phyloP scores from a whole-genome alignment of 1,140 invertebrate genomes.

The Cydia splendana region DNA sequence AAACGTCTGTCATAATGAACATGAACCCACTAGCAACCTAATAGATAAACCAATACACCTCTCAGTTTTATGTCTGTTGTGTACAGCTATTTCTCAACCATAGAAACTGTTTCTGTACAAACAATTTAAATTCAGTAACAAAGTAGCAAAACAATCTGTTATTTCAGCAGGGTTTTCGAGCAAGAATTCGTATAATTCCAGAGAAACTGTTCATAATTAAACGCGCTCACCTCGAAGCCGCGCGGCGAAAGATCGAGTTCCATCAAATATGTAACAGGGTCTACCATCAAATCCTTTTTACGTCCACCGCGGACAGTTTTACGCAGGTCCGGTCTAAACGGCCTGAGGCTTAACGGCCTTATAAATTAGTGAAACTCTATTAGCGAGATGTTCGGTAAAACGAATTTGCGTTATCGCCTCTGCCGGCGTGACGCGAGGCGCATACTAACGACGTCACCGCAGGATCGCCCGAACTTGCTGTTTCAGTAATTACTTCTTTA shows the following conservation, averaged over 20 bases:
- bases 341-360: conserved; percentile 70
- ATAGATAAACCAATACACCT: background rate
- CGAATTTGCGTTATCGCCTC: conserved; percentile 79
- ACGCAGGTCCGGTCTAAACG: conserved; percentile 58
- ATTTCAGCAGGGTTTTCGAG: conserved; percentile 39
- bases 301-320: conserved; percentile 71
- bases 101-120: conserved; percentile 17
- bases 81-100: background rate
- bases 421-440: conserved; percentile 61
- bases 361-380: conserved; percentile 80
- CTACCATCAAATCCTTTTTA: conserved; percentile 75
- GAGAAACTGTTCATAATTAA: conserved; percentile 72
- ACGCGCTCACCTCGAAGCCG: conserved; percentile 53
- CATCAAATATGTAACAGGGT: conserved; percentile 76
- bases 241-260: conserved; percentile 64
- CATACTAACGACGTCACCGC: conserved; percentile 68
- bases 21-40: conserved; percentile 38
- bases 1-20: conserved; percentile 62
- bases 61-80: background rate
- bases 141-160: conserved; percentile 43
- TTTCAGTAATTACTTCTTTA: conserved; percentile 76
- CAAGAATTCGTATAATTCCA: conserved; percentile 65
- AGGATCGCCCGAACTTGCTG: conserved; percentile 63
- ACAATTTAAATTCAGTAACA: conserved; percentile 39
- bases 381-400: conserved; percentile 77